These are phyloP conservation scores for Epinephelus fuscoguttatus DNA, from an alignment of 2,113 vertebrate genomes.

Conservation along the genomic window DNA sequence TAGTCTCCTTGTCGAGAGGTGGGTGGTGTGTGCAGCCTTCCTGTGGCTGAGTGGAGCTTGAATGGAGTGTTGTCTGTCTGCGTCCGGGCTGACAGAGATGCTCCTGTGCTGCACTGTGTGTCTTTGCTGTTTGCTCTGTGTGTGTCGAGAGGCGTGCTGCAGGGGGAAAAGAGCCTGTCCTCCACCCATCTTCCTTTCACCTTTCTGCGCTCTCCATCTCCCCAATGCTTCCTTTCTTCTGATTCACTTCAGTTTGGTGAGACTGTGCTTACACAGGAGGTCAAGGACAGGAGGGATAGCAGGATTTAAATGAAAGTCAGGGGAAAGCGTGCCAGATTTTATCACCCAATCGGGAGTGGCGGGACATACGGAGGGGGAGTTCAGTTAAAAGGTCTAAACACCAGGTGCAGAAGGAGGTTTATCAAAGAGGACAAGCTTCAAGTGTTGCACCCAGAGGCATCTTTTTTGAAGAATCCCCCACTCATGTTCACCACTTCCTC, in stretches of 20 bases:
- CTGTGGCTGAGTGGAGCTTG: slow-evolving; percentile 29
- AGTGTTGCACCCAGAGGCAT: slow-evolving; percentile 31
- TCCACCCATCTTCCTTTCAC: slow-evolving; percentile 26
- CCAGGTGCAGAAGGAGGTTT: slow-evolving; percentile 29
- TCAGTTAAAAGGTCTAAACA: not conserved
- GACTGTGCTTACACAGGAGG: slow-evolving; percentile 5
- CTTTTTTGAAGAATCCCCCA: slow-evolving; percentile 28
- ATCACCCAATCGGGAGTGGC: not conserved
- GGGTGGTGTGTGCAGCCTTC: slow-evolving; percentile 24
- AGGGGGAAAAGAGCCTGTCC: not conserved
- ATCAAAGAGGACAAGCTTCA: slow-evolving; percentile 24
- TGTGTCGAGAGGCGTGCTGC: slow-evolving; percentile 7
- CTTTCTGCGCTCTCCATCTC: slow-evolving; percentile 1
- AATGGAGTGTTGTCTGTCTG: slow-evolving; percentile 56
- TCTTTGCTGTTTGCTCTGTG: slow-evolving; percentile 58
- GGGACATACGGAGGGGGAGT: not conserved
- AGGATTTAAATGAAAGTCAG: slow-evolving; percentile 1
- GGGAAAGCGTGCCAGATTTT: not conserved
- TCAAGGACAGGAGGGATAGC: slow-evolving; percentile 7
- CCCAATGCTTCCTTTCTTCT: not conserved
- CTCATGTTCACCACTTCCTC: slow-evolving; percentile 44
- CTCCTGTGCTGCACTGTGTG: slow-evolving; percentile 57
- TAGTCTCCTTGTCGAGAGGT: slow-evolving; percentile 23
- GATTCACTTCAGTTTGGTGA: not conserved
- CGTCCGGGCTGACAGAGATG: slow-evolving; percentile 56